Evolutionary conservation across 2,113 vertebrate species (phyloP).

Genomic region (Pedionomus torquatus): DNA sequence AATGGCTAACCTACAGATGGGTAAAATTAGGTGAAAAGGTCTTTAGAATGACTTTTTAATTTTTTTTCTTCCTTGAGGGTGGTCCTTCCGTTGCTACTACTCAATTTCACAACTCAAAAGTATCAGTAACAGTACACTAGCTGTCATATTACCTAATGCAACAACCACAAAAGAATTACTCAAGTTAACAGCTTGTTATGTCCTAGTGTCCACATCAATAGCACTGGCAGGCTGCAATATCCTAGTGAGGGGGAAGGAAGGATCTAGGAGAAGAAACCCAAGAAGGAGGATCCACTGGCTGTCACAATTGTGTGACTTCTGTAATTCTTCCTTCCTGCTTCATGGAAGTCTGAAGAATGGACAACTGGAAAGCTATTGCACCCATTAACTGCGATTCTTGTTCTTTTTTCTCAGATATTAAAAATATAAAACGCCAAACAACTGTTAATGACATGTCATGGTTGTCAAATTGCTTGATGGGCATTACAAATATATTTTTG

Average conservation of each 20-base stretch:
- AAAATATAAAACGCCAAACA: not conserved
- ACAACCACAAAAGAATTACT: not conserved
- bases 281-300: not conserved
- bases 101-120: not conserved
- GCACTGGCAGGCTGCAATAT: not conserved
- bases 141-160: not conserved
- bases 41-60: not conserved
- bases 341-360: not conserved
- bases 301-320: not conserved
- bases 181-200: not conserved
- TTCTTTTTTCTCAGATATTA: not conserved
- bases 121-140: not conserved
- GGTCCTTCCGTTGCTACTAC: not conserved
- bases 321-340: not conserved
- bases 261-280: not conserved
- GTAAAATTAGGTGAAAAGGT: not conserved
- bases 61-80: not conserved
- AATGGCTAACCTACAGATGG: not conserved
- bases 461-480: not conserved
- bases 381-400: not conserved
- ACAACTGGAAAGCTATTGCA: not conserved
- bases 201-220: not conserved
- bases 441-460: not conserved
- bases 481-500: not conserved
- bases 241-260: not conserved